phyloP scores from a whole-genome alignment of 92 coral and sea anemone genomes.

The Metridium senile region DNA sequence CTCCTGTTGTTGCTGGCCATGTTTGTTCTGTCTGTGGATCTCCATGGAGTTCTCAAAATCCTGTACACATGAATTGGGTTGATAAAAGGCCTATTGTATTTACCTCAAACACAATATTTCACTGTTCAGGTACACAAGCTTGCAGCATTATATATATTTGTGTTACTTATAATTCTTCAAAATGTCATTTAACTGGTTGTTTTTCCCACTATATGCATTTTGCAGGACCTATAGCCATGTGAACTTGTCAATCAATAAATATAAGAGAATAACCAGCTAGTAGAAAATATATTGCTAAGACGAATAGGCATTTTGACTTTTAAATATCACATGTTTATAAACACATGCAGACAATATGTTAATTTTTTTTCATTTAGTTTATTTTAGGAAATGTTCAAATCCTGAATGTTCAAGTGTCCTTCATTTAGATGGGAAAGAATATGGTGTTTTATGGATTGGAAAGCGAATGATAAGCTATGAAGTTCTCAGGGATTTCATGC shows the following conservation, averaged over 20 bases:
- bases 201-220: no score
- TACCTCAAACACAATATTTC: slow-evolving; percentile 7
- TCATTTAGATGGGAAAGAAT: slow-evolving; percentile 14
- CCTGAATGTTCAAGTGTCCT: neutral
- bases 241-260: no score
- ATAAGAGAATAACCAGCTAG: neutral
- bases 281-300: neutral
- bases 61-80: slow-evolving; percentile 3
- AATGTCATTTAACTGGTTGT: no score
- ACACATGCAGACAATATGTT: neutral
- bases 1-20: neutral
- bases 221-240: no score
- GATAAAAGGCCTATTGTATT: neutral
- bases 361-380: neutral
- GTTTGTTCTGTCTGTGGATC: neutral
- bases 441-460: slow-evolving; percentile 9
- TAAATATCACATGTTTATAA: neutral
- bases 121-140: slow-evolving; percentile 13
- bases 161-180: no score
- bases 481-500: slow-evolving; percentile 13
- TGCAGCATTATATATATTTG: no score
- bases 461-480: slow-evolving; percentile 11
- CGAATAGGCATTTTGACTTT: neutral
- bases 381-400: slow-evolving; percentile 17
- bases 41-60: slow-evolving; percentile 21